These are phyloP conservation scores for Miniopterus natalensis DNA, from an alignment of 2,113 vertebrate species.

Conservation along the genomic window DNA sequence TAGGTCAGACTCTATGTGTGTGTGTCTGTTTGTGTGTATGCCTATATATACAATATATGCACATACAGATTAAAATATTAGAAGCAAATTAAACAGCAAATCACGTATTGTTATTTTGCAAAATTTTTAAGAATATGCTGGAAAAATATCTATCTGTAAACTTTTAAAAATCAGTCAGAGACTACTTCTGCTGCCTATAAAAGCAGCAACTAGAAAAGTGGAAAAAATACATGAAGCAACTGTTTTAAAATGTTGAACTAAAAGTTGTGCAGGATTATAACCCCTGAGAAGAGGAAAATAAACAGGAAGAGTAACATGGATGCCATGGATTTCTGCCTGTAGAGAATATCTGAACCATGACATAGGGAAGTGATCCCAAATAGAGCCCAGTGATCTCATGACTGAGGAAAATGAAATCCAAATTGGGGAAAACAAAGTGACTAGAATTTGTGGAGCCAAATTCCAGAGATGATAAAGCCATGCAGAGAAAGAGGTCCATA, in stretches of 20 bases:
- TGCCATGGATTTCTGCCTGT: not conserved
- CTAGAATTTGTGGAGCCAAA: not conserved
- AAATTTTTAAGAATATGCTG: not conserved
- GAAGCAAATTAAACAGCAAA: not conserved
- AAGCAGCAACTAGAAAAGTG: not conserved
- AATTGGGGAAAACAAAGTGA: not conserved
- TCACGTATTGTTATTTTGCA: not conserved
- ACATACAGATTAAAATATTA: not conserved
- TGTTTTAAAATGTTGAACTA: not conserved
- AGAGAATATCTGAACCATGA: not conserved
- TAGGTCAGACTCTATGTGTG: not conserved
- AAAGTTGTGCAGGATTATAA: not conserved
- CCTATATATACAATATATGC: not conserved
- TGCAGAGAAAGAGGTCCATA: not conserved
- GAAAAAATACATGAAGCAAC: not conserved
- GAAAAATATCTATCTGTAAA: not conserved
- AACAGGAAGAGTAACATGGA: not conserved
- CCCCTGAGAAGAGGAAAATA: not conserved
- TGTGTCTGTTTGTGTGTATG: not conserved
- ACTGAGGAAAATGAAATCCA: not conserved
- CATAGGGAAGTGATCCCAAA: not conserved
- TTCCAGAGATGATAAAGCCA: not conserved
- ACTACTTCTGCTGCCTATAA: not conserved
- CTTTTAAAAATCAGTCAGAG: slow-evolving; percentile 2
- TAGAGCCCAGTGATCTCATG: not conserved